Percentiles rank a stretch among this genome's conserved stretches.
Conservation (phyloP, 1,140 invertebrate genomes). For the Leguminivora glycinivorella region DNA sequence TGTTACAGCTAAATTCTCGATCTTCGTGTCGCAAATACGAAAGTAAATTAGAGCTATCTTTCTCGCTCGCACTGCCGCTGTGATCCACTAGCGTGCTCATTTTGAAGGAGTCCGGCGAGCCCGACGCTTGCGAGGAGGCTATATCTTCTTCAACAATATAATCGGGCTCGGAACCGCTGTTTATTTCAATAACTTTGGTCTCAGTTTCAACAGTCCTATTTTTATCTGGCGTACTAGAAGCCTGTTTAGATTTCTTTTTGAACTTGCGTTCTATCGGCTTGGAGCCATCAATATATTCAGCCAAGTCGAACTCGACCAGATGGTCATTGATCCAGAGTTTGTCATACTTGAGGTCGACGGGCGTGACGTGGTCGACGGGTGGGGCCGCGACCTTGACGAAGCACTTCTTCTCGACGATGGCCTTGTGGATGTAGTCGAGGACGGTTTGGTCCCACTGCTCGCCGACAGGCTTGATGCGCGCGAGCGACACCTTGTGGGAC, state of each 20-base stretch:
- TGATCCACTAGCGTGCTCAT: background rate
- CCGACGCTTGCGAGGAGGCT: background rate
- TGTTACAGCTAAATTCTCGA: conserved; percentile 28
- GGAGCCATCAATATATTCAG: conserved; percentile 14
- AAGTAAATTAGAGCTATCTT: background rate
- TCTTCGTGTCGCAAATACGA: conserved; percentile 1
- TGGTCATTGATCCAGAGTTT: conserved; percentile 27
- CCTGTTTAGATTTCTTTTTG: background rate
- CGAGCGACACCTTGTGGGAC: conserved; percentile 52
- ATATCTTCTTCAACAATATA: conserved; percentile 26
- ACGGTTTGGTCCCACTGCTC: conserved; percentile 30
- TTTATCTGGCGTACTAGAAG: background rate
- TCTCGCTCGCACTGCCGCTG: background rate
- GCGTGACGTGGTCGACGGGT: background rate
- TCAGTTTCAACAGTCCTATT: background rate
- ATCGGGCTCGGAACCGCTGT: conserved; percentile 19
- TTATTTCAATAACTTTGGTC: background rate
- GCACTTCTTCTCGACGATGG: conserved; percentile 28
- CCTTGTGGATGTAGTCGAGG: conserved; percentile 30
- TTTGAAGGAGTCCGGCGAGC: conserved; percentile 5
- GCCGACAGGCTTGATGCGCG: conserved; percentile 53
- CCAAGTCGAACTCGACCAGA: conserved; percentile 28
- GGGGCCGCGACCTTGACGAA: conserved; percentile 15
- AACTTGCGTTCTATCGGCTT: conserved; percentile 5
- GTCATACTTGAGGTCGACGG: conserved; percentile 26